These are phyloP conservation scores for Pagrus major DNA, from an alignment of 2,113 vertebrate species.

Conservation along the genomic window DNA sequence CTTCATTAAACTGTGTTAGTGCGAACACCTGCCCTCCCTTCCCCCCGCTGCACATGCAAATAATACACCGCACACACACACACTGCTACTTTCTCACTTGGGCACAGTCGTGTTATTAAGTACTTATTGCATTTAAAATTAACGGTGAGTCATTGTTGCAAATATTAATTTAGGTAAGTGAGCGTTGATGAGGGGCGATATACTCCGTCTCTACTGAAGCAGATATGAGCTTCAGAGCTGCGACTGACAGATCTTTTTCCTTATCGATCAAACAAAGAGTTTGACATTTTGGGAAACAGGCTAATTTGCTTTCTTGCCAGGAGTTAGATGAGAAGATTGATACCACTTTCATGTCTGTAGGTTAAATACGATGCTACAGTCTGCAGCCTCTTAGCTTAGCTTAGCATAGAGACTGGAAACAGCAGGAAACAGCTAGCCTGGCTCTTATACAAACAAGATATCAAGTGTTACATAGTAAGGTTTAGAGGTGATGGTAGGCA, in stretches of 20 bases:
- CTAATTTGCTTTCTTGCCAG: slow-evolving; percentile 7
- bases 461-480: background rate
- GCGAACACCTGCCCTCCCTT: slow-evolving; percentile 82
- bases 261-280: background rate
- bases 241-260: background rate
- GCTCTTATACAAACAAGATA: background rate
- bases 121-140: slow-evolving; percentile 57
- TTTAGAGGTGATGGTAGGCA: background rate
- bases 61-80: slow-evolving; percentile 57
- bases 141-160: slow-evolving; percentile 44
- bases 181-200: slow-evolving; percentile 21
- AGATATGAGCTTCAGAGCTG: slow-evolving; percentile 1
- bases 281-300: background rate
- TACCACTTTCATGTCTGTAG: background rate
- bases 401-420: background rate
- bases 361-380: background rate
- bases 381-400: slow-evolving; percentile 17
- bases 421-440: background rate
- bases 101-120: slow-evolving; percentile 55
- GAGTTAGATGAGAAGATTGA: background rate
- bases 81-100: slow-evolving; percentile 38
- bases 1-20: slow-evolving; percentile 73
- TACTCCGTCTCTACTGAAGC: slow-evolving; percentile 11
- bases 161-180: slow-evolving; percentile 57
- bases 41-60: slow-evolving; percentile 68